Conservation (phyloP, 2,888 invertebrate species). For the Podabrus alpinus region DNA sequence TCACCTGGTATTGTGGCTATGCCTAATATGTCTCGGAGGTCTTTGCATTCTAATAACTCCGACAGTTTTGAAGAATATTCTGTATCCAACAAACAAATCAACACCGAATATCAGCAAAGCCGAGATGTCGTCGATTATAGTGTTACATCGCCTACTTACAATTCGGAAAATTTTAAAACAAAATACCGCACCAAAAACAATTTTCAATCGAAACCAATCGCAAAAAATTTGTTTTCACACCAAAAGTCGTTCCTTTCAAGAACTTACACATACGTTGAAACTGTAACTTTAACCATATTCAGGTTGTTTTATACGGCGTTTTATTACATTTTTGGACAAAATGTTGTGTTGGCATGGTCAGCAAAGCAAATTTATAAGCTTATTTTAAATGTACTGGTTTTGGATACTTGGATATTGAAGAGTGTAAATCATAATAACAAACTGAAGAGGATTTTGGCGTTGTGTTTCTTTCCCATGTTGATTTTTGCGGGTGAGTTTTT, state of each 20-base stretch:
- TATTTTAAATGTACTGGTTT: slow-evolving; percentile 49
- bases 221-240: neutral
- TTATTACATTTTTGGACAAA: slow-evolving; percentile 39
- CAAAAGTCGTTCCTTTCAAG: slow-evolving; percentile 18
- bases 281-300: slow-evolving; percentile 34
- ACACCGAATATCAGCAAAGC: slow-evolving; percentile 40
- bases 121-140: slow-evolving; percentile 10
- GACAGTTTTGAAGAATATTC: slow-evolving; percentile 25
- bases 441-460: slow-evolving; percentile 36
- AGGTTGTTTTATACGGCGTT: slow-evolving; percentile 35
- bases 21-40: slow-evolving; percentile 87
- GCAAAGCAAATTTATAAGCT: slow-evolving; percentile 45
- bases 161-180: slow-evolving; percentile 1
- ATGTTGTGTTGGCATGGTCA: slow-evolving; percentile 38
- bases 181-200: neutral
- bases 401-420: slow-evolving; percentile 51
- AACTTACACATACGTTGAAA: slow-evolving; percentile 29
- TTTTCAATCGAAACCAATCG: neutral
- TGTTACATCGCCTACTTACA: neutral
- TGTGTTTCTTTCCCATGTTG: slow-evolving; percentile 61
- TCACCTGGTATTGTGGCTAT: slow-evolving; percentile 80
- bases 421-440: slow-evolving; percentile 35
- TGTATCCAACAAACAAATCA: slow-evolving; percentile 44
- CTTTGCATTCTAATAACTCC: slow-evolving; percentile 54
- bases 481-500: slow-evolving; percentile 62